Evolutionary conservation across 2,113 vertebrate genomes (phyloP).

Genomic region (Cepphus grylle): DNA sequence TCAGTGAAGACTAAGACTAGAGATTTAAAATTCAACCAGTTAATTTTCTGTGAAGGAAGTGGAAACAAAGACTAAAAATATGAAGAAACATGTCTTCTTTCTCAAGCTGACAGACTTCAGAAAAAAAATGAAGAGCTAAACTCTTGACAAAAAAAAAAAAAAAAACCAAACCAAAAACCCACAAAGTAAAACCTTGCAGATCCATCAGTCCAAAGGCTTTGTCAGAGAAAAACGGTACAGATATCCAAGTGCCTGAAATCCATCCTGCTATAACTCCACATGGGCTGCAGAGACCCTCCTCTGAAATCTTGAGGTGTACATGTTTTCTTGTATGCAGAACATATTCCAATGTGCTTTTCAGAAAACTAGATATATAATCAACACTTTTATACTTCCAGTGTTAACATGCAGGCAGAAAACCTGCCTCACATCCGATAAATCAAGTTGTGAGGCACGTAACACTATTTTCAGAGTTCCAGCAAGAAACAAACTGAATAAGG

Average conservation of each 20-base stretch:
- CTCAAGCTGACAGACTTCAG: not conserved
- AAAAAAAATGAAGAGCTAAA: not conserved
- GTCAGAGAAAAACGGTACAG: not conserved
- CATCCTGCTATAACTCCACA: not conserved
- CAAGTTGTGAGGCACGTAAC: not conserved
- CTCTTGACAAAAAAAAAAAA: not conserved
- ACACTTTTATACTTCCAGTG: not conserved
- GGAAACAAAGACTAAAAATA: not conserved
- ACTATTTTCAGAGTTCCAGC: not conserved
- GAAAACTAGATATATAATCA: not conserved
- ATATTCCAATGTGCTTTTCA: not conserved
- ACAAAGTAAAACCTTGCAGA: not conserved
- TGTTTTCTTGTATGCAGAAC: not conserved
- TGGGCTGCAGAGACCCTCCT: not conserved
- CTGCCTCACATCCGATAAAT: not conserved
- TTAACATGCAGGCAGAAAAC: not conserved
- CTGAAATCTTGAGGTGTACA: not conserved
- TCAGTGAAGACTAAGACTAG: not conserved
- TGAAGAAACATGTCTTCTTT: not conserved
- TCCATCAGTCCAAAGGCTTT: not conserved
- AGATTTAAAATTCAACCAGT: not conserved
- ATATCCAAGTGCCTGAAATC: not conserved
- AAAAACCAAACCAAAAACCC: too few species aligned
- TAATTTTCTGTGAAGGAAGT: not conserved
- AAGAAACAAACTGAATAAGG: not conserved